Conservation (phyloP, 2,113 vertebrate genomes). For the Sylvicapra grimmia region DNA sequence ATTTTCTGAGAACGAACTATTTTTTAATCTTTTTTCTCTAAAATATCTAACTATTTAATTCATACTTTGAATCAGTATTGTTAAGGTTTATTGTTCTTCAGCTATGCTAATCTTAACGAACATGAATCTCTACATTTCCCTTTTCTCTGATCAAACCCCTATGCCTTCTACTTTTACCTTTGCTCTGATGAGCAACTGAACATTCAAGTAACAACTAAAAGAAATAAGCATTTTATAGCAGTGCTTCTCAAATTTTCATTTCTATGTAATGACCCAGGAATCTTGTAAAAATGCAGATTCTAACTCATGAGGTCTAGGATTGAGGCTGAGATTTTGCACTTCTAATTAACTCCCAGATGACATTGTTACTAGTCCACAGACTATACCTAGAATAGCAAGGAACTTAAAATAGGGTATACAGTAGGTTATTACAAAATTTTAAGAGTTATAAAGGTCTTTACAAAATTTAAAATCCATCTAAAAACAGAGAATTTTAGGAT, state of each 20-base stretch:
- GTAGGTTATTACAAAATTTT: not conserved
- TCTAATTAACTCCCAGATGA: not conserved
- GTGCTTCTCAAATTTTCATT: not conserved
- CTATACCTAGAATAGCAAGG: not conserved
- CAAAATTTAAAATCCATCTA: not conserved
- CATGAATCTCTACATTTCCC: not conserved
- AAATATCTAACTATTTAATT: constrained; percentile 8
- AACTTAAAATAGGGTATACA: not conserved
- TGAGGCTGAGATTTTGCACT: not conserved
- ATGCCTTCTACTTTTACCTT: not conserved
- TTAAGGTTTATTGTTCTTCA: not conserved
- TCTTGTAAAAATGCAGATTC: not conserved
- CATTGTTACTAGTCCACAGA: not conserved
- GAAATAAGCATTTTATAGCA: not conserved
- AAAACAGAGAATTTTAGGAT: not conserved
- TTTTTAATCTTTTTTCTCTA: not conserved
- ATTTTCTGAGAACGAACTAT: not conserved
- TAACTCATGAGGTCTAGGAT: not conserved
- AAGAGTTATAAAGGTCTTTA: not conserved
- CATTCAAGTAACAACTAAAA: not conserved
- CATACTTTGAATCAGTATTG: constrained; percentile 11
- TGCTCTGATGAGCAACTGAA: not conserved
- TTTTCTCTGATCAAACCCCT: not conserved
- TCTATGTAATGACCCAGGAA: not conserved
- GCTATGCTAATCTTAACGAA: not conserved